Evolutionary conservation across 2,797 vertebrate species (phyloP), one percentile per base, ranked within the genome.

Genomic region (Gymnocypris eckloni): DNA sequence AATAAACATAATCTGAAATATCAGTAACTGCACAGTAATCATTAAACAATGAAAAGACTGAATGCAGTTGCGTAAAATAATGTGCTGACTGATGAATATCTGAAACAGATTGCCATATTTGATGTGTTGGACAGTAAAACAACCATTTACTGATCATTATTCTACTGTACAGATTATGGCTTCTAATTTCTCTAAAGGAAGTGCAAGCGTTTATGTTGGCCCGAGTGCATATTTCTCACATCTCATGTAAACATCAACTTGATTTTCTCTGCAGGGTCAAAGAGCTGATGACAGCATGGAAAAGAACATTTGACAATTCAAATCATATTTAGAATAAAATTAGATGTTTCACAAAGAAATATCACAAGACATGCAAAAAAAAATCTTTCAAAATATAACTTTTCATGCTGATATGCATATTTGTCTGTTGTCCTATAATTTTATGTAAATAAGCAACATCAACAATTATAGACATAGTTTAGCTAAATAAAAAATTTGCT

Each of bases 1-100:
- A 45, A 43, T 79, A 80, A 66, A 66, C 64, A 33, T 2, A 33
- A 41, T 25, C 22, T 43, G 13, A 59, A 81, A 81, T 48, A 20
- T 45, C 41, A 81, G 25, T 8, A 48, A 69, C 52, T 67, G 79
- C 61, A 67, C 16, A 50, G 61, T 28, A 81, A 81, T 67, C 11
- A 37, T 33, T 67, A 48, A 67, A 79, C 9, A 2, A 45, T 18
- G 2, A 45, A 9, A 52, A 70, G 11, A 28, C n/a, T 16, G 7
- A n/a, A 16, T 22, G 5, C 20, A 59, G 8, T 18, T 11, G 8
- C 8, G 4, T 22, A 18, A 43, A 43, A 28, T n/a, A 79, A 37
- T 41, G 48, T 37, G 52, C n/a, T 59, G 39, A 41, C 12, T n/a
- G 20, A n/a, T 15, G 2, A 77, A 67, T 33, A 37, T 61, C 59